Percentiles rank a stretch among this genome's conserved stretches.
phyloP scores from a whole-genome alignment of 2,797 vertebrate genomes.

The Sebastolobus altivelis region DNA sequence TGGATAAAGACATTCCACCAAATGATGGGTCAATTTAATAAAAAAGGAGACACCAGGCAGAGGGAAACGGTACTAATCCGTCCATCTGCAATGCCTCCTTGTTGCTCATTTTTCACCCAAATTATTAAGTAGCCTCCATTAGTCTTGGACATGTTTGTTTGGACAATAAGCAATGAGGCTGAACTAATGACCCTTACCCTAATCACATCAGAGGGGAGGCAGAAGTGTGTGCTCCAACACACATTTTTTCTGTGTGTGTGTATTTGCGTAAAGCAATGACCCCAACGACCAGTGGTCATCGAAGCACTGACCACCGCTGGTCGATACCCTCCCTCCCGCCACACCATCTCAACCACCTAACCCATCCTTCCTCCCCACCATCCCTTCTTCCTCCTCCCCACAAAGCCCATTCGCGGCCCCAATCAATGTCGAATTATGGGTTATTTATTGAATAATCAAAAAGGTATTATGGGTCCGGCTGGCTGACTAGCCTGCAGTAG shows the following conservation, averaged over 20 bases:
- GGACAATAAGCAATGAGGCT: conserved; percentile 80
- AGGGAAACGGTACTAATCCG: background rate
- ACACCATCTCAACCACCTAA: conserved; percentile 49
- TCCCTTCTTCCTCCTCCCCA: conserved; percentile 56
- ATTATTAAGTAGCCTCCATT: conserved; percentile 82
- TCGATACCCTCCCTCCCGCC: conserved; percentile 79
- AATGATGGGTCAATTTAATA: conserved; percentile 14
- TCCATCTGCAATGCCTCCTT: conserved; percentile 18
- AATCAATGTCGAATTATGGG: conserved; percentile 93
- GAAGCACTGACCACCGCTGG: conserved; percentile 85
- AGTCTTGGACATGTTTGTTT: conserved; percentile 76
- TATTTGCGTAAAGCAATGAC: conserved; percentile 72
- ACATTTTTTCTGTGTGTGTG: conserved; percentile 26
- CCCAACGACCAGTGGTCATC: conserved; percentile 83
- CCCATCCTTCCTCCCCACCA: conserved; percentile 60
- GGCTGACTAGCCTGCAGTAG: conserved; percentile 78
- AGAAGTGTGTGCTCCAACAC: conserved; percentile 49
- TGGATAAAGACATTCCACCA: conserved; percentile 15
- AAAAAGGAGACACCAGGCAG: background rate
- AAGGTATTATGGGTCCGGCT: conserved; percentile 83
- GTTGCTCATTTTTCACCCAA: conserved; percentile 62
- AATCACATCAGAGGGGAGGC: conserved; percentile 82
- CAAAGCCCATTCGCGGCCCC: conserved; percentile 82
- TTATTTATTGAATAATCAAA: conserved; percentile 94
- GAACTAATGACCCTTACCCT: conserved; percentile 83